These are phyloP conservation scores for Geophilus truncorum DNA, from an alignment of 2,888 invertebrate genomes.

Conservation along the genomic window DNA sequence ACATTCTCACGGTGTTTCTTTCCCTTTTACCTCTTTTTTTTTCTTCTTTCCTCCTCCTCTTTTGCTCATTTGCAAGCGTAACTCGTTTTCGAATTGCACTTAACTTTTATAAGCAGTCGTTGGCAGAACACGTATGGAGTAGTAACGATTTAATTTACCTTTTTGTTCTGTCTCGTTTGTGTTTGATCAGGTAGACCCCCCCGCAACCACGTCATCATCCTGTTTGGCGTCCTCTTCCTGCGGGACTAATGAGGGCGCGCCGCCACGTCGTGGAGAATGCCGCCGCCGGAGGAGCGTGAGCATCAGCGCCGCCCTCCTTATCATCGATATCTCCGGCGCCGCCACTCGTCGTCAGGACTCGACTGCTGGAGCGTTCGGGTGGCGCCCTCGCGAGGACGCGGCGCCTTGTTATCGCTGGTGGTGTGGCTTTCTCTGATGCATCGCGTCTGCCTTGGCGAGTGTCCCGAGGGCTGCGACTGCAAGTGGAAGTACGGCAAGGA, in stretches of 20 bases:
- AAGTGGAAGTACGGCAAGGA: constrained; percentile 86
- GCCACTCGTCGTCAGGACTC: neutral
- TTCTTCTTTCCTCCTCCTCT: neutral
- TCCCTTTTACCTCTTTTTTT: neutral
- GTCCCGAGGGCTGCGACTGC: constrained; percentile 77
- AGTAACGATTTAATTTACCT: neutral
- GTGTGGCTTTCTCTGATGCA: constrained; percentile 12
- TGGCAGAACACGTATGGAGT: too few species aligned
- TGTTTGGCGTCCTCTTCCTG: neutral
- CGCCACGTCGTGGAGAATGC: constrained; percentile 9
- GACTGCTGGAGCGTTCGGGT: neutral
- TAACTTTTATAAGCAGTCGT: neutral
- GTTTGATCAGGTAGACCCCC: neutral
- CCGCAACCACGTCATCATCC: neutral
- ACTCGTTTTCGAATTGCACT: too few species aligned
- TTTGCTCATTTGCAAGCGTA: neutral
- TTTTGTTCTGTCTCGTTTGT: too few species aligned
- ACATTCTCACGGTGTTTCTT: neutral
- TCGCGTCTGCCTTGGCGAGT: constrained; percentile 45
- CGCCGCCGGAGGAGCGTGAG: constrained; percentile 12
- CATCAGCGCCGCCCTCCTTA: constrained; percentile 3
- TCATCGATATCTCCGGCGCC: constrained; percentile 9
- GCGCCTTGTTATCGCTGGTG: constrained; percentile 4
- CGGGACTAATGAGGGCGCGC: constrained; percentile 13
- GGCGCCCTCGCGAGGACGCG: neutral